Evolutionary conservation across 1,140 invertebrate species (phyloP), one percentile per base, ranked within the genome.

Genomic region (Drosophila albomicans): DNA sequence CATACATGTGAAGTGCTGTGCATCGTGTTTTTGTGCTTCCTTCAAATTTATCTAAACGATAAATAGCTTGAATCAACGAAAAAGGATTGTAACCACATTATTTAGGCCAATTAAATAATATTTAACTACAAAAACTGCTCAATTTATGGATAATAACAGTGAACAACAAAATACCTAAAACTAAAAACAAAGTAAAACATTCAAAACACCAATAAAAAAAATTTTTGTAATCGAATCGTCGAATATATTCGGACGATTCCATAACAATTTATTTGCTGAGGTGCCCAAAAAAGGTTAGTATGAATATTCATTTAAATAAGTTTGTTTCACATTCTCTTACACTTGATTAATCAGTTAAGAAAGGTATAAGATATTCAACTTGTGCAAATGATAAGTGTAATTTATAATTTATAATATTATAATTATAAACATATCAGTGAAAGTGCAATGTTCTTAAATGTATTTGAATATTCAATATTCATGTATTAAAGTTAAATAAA

Each of bases 261-360:
- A 13, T n/a, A 54, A 54, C 25, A 15, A 68, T 48, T 56, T 20
- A 61, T 69, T 69, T 5, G 28, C 46, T 30, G 10, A 68, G 25
- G 32, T 61, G n/a, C 11, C 28, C 13, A 13, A 56, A 59, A 74
- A 48, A 68, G 71, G 71, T 74, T 74, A 54, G 71, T 74, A 74
- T 74, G 25, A 1, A n/a, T 30, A 49, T 30, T 30, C 10, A 28
- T 11, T 54, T 32, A 13, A 54, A 13, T 6, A 7, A 52, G 5
- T 64, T 28, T 41, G 11, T 41, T 63, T 46, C 15, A n/a, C 30
- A 32, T 7, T 32, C 1, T 7, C 0, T 1, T 32, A 32, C 35
- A 38, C 35, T 38, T 10, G 8, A 38, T 38, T 11, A 10, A 10
- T 38, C 8, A 38, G 8, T 7, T 38, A 38, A 10, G 35, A 8